phyloP scores from a whole-genome alignment of 1,140 invertebrate species.

The Drepana arcuata region DNA sequence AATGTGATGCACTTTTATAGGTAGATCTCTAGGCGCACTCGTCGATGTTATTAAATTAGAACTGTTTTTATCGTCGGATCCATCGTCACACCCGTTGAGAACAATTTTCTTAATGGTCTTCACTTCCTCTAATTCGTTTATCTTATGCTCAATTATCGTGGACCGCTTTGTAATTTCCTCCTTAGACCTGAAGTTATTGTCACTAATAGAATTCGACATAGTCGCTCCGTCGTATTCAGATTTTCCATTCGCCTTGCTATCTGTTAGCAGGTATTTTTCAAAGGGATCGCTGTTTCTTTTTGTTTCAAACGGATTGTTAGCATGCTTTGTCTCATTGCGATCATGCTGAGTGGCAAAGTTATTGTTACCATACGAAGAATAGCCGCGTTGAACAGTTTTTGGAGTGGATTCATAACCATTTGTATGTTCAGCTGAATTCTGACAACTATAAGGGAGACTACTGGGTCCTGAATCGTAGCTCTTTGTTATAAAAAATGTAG shows the following conservation, averaged over 20 bases:
- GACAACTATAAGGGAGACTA: slow-evolving; percentile 24
- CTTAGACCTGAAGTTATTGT: slow-evolving; percentile 35
- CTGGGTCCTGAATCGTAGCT: slow-evolving; percentile 30
- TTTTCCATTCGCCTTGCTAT: slow-evolving; percentile 26
- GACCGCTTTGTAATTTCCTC: slow-evolving; percentile 46
- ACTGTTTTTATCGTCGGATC: no score
- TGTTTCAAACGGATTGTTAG: slow-evolving; percentile 38
- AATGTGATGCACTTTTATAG: no score
- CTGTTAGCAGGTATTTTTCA: slow-evolving; percentile 32
- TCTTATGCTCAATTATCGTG: slow-evolving; percentile 56
- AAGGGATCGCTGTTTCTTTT: slow-evolving; percentile 45
- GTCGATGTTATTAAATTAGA: no score
- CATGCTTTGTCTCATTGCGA: no score
- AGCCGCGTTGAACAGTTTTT: slow-evolving; percentile 27
- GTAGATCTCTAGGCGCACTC: no score
- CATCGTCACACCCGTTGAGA: slow-evolving; percentile 39
- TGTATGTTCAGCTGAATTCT: slow-evolving; percentile 19
- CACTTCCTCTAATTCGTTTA: slow-evolving; percentile 63
- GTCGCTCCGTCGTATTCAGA: slow-evolving; percentile 20
- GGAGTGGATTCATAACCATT: slow-evolving; percentile 24
- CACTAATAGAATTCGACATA: slow-evolving; percentile 42
- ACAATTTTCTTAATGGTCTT: slow-evolving; percentile 65
- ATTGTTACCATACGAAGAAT: slow-evolving; percentile 18
- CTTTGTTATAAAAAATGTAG: slow-evolving; percentile 34
- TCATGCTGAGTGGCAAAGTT: no score